Base-by-base conservation (phyloP, 2,888 invertebrate genomes). In the Leptopterna dolabrata region DNA sequence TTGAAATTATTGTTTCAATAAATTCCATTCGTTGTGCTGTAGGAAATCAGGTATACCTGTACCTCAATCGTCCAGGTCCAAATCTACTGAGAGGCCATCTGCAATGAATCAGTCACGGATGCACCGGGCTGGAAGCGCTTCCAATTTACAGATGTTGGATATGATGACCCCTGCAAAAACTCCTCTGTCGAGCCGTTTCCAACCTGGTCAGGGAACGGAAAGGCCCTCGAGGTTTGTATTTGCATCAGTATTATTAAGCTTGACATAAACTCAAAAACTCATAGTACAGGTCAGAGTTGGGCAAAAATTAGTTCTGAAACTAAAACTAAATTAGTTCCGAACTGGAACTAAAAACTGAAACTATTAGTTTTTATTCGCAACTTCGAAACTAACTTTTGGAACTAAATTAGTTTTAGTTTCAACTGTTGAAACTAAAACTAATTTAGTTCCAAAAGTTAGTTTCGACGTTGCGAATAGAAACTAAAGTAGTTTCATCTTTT, bases 11-110 rank as follows among this genome's bases (percentile, higher is more conserved):
- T 3, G 11, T 55, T 19, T 6, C 55, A 3, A 7, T 4, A 2
- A 2, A 36, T 63, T 63, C 24, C 19, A 24, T 24, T 63, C 24
- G 0, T 9, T 13, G 19, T 63, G 63, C n/a, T 47, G 13, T 55
- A 83, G 83, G 71, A 83, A 63, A 83, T 83, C 83, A 16, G 83
- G 83, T 11, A 83, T 83, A 41, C 83, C 83, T 6, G 30, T 83
- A 7, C 24, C 71, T 14, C 47, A 27, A 76, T n/a, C 36, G n/a
- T 30, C 0, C 11, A 36, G 83, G 83, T 36, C 83, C 70, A 63
- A 43, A 24, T 83, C 83, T 19, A 63, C 70, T 16, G 83, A 83
- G 24, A 63, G 83, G 47, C 30, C 36, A 16, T 63, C 83, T 24
- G 63, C 7, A 13, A 43, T 14, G 3, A 19, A 6, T 45, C 11